These are phyloP conservation scores for Eueides isabella DNA, from an alignment of 1,140 invertebrate genomes.

Conservation along the genomic window DNA sequence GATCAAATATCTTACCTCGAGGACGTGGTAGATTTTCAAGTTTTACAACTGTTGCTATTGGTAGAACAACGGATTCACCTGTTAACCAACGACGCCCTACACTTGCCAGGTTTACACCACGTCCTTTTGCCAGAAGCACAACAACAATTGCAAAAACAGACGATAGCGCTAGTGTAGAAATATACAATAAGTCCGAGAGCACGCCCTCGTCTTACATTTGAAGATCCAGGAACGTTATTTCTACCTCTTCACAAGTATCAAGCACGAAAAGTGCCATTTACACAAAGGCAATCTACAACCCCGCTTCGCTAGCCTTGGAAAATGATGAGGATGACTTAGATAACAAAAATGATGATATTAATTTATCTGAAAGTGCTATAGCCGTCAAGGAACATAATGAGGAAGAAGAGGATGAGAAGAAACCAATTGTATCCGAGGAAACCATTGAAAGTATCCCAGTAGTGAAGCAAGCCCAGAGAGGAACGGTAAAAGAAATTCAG, in stretches of 20 bases:
- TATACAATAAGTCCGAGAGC: conserved; percentile 47
- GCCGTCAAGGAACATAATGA: conserved; percentile 80
- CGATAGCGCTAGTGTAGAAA: conserved; percentile 38
- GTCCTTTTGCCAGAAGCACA: conserved; percentile 66
- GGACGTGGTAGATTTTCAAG: conserved; percentile 59
- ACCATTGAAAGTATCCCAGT: conserved; percentile 48
- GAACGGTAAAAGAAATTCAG: conserved; percentile 64
- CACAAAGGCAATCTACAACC: conserved; percentile 51
- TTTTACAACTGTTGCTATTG: conserved; percentile 54
- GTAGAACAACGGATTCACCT: conserved; percentile 43
- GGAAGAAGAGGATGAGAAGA: conserved; percentile 45
- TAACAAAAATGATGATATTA: conserved; percentile 58
- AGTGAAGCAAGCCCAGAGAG: conserved; percentile 56
- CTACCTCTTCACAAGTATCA: conserved; percentile 42
- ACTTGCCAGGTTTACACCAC: conserved; percentile 72
- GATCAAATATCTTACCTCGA: conserved; percentile 57
- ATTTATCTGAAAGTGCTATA: conserved; percentile 82
- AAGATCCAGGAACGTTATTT: conserved; percentile 46
- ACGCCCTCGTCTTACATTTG: conserved; percentile 56
- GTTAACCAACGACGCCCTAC: conserved; percentile 57
- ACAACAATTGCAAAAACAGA: conserved; percentile 38
- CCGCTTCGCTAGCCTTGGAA: conserved; percentile 40
- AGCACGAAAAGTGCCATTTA: conserved; percentile 64
- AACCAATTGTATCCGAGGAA: conserved; percentile 49
- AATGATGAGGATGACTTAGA: conserved; percentile 69